Percentiles rank a stretch among this genome's conserved stretches.
These are phyloP conservation scores for Falco peregrinus DNA, from an alignment of 2,797 vertebrate species.

Conservation along the genomic window DNA sequence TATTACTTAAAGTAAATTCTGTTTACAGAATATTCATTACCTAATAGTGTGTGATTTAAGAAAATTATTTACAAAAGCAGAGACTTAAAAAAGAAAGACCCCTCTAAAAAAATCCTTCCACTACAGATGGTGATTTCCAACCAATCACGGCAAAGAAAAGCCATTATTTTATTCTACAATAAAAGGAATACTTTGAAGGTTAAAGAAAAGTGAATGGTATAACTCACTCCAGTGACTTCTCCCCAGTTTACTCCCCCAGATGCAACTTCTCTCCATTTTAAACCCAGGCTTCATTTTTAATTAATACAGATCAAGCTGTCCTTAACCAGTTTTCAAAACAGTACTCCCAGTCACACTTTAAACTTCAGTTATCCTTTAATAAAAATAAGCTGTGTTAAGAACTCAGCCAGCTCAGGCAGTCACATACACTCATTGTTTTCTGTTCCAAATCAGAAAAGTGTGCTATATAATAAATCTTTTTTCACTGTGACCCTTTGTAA, in stretches of 20 bases:
- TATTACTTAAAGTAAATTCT: not conserved
- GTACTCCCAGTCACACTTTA: constrained; percentile 48
- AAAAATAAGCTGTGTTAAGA: constrained; percentile 58
- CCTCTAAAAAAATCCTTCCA: not conserved
- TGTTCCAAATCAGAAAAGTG: constrained; percentile 36
- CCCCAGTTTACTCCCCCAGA: constrained; percentile 1
- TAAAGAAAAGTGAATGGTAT: constrained; percentile 10
- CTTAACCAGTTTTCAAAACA: constrained; percentile 53
- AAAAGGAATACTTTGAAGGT: not conserved
- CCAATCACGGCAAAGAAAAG: not conserved
- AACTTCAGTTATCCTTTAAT: constrained; percentile 62
- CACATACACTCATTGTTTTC: constrained; percentile 43
- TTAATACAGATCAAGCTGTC: constrained; percentile 49
- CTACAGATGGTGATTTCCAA: not conserved
- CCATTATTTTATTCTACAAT: not conserved
- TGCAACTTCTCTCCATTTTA: constrained; percentile 14
- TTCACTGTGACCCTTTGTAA: not conserved
- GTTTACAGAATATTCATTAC: not conserved
- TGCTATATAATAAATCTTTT: constrained; percentile 39
- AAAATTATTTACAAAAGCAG: not conserved
- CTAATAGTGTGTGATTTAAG: not conserved
- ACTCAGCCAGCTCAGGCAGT: constrained; percentile 23
- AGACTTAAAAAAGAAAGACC: not conserved
- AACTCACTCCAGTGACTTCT: constrained; percentile 21
- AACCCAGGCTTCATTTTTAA: constrained; percentile 53